These are phyloP conservation scores for Trachelus tabidus DNA, from an alignment of 2,888 invertebrate species.

Conservation along the genomic window DNA sequence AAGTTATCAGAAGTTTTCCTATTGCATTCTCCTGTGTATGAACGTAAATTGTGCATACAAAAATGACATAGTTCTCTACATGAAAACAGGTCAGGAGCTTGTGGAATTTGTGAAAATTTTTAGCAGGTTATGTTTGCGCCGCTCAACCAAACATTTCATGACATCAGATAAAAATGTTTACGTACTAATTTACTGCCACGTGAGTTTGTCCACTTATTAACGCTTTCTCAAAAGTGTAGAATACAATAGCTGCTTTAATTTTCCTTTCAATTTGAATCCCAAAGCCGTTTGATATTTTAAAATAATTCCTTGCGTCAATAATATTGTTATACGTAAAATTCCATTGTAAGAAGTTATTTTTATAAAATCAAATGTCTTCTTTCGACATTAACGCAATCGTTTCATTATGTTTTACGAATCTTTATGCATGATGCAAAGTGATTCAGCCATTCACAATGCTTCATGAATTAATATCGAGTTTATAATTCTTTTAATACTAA, in stretches of 20 bases:
- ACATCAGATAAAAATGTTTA: not conserved
- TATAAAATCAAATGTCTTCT: not conserved
- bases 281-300: not conserved
- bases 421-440: constrained; percentile 32
- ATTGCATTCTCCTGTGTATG: not conserved
- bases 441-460: constrained; percentile 45
- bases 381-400: not conserved
- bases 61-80: not conserved
- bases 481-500: not conserved
- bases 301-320: not conserved
- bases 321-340: not conserved
- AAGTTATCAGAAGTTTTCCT: not conserved
- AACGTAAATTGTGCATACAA: not conserved
- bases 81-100: not conserved
- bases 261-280: too few species aligned
- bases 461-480: constrained; percentile 8
- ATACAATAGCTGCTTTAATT: not conserved
- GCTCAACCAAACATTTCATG: not conserved
- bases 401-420: not conserved
- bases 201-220: not conserved
- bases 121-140: not conserved
- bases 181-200: not conserved
- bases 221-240: not conserved
- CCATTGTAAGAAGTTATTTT: not conserved
- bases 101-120: not conserved